These are phyloP conservation scores for Choloepus hoffmanni DNA, from an alignment of 2,113 vertebrate species.

Conservation along the genomic window DNA sequence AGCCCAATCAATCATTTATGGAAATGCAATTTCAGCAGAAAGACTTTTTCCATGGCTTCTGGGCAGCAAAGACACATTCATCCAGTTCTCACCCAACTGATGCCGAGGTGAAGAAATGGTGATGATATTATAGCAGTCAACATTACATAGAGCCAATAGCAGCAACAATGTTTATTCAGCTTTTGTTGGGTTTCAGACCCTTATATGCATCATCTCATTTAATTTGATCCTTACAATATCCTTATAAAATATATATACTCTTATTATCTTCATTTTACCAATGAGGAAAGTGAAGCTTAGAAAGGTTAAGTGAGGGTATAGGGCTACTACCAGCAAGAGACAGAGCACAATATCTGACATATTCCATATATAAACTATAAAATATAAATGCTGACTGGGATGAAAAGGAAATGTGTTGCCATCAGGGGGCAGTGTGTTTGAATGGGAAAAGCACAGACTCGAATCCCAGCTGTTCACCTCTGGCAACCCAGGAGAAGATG, in stretches of 20 bases:
- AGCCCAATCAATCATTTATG: fast-evolving
- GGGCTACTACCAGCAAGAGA: not conserved
- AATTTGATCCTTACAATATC: fast-evolving
- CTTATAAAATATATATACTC: fast-evolving
- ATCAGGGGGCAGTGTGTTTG: not conserved
- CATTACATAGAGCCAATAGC: fast-evolving
- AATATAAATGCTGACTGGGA: fast-evolving
- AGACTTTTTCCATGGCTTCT: not conserved
- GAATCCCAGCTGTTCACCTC: too few species aligned
- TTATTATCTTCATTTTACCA: not conserved
- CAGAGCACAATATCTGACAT: not conserved
- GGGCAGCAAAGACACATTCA: not conserved
- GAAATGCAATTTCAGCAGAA: not conserved
- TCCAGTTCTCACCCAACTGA: fast-evolving
- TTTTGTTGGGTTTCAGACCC: not conserved
- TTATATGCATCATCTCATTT: fast-evolving
- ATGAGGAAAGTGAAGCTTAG: fast-evolving
- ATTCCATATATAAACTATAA: not conserved
- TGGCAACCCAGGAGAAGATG: not conserved
- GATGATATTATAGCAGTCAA: not conserved
- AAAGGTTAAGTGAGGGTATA: not conserved
- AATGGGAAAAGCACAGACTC: too few species aligned
- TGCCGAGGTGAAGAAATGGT: not conserved
- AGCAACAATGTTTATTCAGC: not conserved
- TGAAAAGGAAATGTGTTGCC: not conserved